Conservation (phyloP, 1,140 invertebrate species). For the Listronotus bonariensis region DNA sequence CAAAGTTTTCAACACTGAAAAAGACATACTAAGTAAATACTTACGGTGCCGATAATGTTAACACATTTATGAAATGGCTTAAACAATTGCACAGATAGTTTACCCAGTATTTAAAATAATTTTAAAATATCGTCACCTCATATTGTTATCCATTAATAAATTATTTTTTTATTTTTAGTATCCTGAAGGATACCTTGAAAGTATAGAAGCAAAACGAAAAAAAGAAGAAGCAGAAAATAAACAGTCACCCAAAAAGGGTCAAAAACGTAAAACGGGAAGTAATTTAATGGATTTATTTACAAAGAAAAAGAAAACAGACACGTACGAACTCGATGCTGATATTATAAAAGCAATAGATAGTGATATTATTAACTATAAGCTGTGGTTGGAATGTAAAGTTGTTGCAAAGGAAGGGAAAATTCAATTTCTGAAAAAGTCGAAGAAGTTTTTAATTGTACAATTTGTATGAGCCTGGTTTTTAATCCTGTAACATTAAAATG, state of each 20-base stretch:
- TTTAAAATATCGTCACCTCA: background rate
- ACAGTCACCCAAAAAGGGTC: constrained; percentile 36
- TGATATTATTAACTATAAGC: constrained; percentile 63
- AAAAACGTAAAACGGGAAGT: constrained; percentile 40
- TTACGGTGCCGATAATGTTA: too few relatives aligned
- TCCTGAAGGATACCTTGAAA: constrained; percentile 77
- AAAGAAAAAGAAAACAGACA: constrained; percentile 57
- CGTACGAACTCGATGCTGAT: constrained; percentile 59
- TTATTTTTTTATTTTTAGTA: constrained; percentile 58
- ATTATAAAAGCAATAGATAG: constrained; percentile 62
- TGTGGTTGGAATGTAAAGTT: constrained; percentile 68
- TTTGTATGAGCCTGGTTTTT: constrained; percentile 77
- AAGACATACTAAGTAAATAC: too few relatives aligned
- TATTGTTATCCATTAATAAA: background rate
- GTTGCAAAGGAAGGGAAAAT: constrained; percentile 58
- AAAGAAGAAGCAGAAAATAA: constrained; percentile 28
- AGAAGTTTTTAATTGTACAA: constrained; percentile 76
- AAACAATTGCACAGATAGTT: too few relatives aligned
- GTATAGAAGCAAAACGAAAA: constrained; percentile 60
- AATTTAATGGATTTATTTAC: constrained; percentile 18
- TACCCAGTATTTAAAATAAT: too few relatives aligned
- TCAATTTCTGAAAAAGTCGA: constrained; percentile 70
- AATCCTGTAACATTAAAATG: constrained; percentile 77
- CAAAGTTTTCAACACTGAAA: too few relatives aligned
- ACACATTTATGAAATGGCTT: too few relatives aligned